Evolutionary conservation across 2,113 vertebrate genomes (phyloP).

Genomic region (Salvelinus sp.): DNA sequence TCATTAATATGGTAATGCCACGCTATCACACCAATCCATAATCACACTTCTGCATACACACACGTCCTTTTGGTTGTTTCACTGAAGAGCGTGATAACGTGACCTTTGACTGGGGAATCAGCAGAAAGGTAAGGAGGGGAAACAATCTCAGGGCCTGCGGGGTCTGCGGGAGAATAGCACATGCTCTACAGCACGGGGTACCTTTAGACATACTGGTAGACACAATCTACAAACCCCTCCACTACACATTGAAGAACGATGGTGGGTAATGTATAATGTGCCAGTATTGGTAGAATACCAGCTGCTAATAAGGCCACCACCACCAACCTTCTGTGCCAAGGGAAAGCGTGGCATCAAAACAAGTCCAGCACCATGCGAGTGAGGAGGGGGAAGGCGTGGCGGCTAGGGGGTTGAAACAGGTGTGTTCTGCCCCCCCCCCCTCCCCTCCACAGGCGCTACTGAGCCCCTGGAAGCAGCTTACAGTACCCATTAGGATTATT

Average conservation of each 20-base stretch:
- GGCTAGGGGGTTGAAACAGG: constrained; percentile 13
- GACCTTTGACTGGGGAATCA: not conserved
- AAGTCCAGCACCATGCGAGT: not conserved
- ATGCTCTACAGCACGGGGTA: too few relatives aligned
- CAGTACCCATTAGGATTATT: constrained; percentile 57
- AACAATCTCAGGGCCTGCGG: too few relatives aligned
- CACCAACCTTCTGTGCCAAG: not conserved
- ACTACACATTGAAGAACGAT: too few relatives aligned
- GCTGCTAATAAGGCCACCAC: not conserved
- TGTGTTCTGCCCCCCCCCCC: constrained; percentile 26
- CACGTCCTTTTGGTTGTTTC: constrained; percentile 39
- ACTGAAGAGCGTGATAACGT: constrained; percentile 38
- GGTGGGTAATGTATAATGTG: not conserved
- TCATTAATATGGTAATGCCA: constrained; percentile 65
- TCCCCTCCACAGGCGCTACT: constrained; percentile 33
- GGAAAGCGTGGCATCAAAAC: not conserved
- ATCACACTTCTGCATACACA: constrained; percentile 16
- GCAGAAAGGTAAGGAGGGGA: too few relatives aligned
- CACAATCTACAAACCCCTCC: too few relatives aligned
- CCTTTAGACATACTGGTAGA: too few relatives aligned
- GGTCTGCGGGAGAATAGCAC: too few relatives aligned
- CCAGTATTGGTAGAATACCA: not conserved
- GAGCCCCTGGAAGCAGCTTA: constrained; percentile 57
- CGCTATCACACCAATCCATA: constrained; percentile 47
- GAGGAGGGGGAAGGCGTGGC: not conserved